Percentiles rank a stretch among this genome's conserved stretches.
Evolutionary conservation across 2,888 invertebrate species (phyloP).

Genomic region (Piscicola geometra): DNA sequence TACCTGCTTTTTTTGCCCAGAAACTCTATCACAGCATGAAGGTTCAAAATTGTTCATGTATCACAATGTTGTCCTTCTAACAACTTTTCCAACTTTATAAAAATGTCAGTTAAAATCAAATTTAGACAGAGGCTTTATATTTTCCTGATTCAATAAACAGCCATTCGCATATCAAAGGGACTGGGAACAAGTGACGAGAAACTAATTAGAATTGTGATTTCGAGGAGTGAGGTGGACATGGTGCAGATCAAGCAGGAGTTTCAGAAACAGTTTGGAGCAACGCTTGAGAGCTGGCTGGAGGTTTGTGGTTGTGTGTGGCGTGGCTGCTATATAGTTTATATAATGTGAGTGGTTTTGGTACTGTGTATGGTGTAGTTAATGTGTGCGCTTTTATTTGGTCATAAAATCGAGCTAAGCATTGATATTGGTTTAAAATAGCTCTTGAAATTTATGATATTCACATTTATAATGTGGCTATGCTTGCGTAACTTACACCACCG

Average conservation of each 20-base stretch:
- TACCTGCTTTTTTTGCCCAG: conserved; percentile 53
- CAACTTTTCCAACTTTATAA: too few relatives aligned
- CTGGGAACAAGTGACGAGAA: conserved; percentile 52
- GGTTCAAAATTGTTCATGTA: conserved; percentile 40
- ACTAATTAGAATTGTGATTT: conserved; percentile 50
- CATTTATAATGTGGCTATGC: not conserved
- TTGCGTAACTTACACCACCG: not conserved
- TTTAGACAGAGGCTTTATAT: too few relatives aligned
- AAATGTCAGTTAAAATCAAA: too few relatives aligned
- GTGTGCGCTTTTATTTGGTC: too few relatives aligned
- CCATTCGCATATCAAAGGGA: too few relatives aligned
- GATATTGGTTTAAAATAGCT: too few relatives aligned
- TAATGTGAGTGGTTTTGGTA: too few relatives aligned
- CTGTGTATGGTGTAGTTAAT: too few relatives aligned
- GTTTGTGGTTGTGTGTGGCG: conserved; percentile 44
- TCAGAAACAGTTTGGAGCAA: conserved; percentile 49
- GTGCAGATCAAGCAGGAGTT: conserved; percentile 54
- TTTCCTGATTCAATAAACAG: too few relatives aligned
- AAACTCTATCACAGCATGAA: conserved; percentile 52
- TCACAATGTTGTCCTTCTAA: not conserved
- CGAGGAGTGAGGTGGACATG: conserved; percentile 54
- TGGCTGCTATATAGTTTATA: not conserved
- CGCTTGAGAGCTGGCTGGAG: conserved; percentile 50
- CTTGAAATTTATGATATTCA: not conserved
- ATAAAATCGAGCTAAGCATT: too few relatives aligned